Evolutionary conservation across 2,113 vertebrate genomes (phyloP).

Genomic region (Dipodomys merriami): DNA sequence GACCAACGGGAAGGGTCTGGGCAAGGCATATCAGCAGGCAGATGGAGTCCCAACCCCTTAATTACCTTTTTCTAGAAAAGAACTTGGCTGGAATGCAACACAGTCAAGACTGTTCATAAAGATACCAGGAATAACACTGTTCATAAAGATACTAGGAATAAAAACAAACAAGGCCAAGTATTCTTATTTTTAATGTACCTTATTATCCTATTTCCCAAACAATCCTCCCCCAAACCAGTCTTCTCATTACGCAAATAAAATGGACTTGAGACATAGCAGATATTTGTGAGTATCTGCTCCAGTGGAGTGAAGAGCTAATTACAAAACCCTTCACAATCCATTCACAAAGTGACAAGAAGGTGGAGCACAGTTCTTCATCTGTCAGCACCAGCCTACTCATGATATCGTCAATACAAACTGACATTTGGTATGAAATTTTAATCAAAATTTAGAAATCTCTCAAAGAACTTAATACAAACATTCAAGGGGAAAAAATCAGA

Average conservation of each 20-base stretch:
- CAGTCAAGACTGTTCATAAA: constrained; percentile 60
- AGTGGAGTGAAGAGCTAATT: constrained; percentile 72
- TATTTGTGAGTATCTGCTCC: constrained; percentile 59
- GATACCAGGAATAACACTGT: constrained; percentile 52
- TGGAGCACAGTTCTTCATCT: constrained; percentile 10
- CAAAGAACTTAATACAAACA: constrained; percentile 13
- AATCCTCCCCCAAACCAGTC: constrained; percentile 1
- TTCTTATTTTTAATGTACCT: constrained; percentile 72
- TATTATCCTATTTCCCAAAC: constrained; percentile 65
- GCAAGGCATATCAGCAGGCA: constrained; percentile 38
- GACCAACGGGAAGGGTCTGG: not conserved
- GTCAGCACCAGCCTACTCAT: constrained; percentile 15
- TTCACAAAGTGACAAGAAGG: constrained; percentile 80
- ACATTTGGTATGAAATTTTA: constrained; percentile 50
- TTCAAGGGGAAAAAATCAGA: not conserved
- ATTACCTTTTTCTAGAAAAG: constrained; percentile 67
- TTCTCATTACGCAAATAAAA: constrained; percentile 59
- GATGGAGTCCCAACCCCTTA: constrained; percentile 45
- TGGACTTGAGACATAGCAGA: constrained; percentile 30
- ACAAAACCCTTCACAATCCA: constrained; percentile 71
- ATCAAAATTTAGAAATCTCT: constrained; percentile 41
- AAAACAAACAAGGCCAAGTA: constrained; percentile 57
- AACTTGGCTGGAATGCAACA: constrained; percentile 68
- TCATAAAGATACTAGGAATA: constrained; percentile 63
- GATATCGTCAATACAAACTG: constrained; percentile 16